These are phyloP conservation scores for Coelogynopora nodosa DNA, from an alignment of 2,888 invertebrate species.

Conservation along the genomic window DNA sequence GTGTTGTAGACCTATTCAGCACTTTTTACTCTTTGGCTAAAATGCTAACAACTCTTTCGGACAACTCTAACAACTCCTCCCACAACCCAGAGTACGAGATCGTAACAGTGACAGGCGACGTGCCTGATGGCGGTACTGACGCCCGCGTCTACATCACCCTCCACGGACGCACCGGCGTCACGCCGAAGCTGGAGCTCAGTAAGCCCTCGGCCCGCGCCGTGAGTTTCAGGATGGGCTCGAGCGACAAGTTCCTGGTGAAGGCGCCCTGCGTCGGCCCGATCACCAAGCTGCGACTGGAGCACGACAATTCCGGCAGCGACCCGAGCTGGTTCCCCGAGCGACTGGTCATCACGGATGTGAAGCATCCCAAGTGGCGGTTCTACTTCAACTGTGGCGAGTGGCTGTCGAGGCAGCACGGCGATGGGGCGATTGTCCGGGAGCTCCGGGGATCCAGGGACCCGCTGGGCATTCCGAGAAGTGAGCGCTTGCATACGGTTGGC, in stretches of 20 bases:
- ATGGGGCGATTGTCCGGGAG: slow-evolving; percentile 56
- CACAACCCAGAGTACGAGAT: slow-evolving; percentile 59
- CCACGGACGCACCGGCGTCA: slow-evolving; percentile 58
- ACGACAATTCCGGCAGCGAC: slow-evolving; percentile 59
- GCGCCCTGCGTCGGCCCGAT: slow-evolving; percentile 59
- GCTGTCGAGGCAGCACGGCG: slow-evolving; percentile 60
- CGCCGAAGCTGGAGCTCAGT: slow-evolving; percentile 54
- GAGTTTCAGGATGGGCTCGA: slow-evolving; percentile 53
- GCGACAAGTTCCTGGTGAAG: slow-evolving; percentile 56
- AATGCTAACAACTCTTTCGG: too few species aligned
- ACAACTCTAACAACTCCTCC: too few species aligned
- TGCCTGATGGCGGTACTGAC: slow-evolving; percentile 57
- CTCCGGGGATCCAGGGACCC: slow-evolving; percentile 58
- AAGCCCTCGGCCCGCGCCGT: background rate
- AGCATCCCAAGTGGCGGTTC: slow-evolving; percentile 59
- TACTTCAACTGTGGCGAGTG: slow-evolving; percentile 61
- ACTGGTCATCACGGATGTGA: slow-evolving; percentile 60
- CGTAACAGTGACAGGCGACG: slow-evolving; percentile 59
- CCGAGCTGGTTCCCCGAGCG: slow-evolving; percentile 62
- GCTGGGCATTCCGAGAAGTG: slow-evolving; percentile 54
- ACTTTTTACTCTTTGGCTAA: too few species aligned
- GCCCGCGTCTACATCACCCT: slow-evolving; percentile 59
- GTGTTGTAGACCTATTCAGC: too few species aligned
- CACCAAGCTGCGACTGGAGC: slow-evolving; percentile 56
- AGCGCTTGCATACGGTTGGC: too few species aligned